These are phyloP conservation scores for Porites lutea DNA, from an alignment of 64 coral and sea anemone species.

Conservation along the genomic window DNA sequence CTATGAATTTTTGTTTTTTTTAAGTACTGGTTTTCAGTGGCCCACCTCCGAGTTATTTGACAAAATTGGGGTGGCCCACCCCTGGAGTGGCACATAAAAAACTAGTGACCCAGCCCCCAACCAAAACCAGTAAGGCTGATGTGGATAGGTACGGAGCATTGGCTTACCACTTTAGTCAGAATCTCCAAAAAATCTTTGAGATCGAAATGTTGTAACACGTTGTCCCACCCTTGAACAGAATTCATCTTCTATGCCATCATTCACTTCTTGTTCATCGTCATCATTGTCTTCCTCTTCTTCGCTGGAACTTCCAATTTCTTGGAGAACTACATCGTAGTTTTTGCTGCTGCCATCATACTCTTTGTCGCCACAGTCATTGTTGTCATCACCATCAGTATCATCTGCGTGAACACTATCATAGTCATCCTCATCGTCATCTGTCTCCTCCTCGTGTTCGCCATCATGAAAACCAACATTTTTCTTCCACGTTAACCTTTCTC, in stretches of 20 bases:
- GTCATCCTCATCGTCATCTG: neutral
- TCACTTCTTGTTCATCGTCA: neutral
- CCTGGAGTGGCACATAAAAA: too few species aligned
- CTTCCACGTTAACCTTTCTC: conserved; percentile 43
- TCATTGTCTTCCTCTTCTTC: conserved; percentile 33
- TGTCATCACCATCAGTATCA: conserved; percentile 44
- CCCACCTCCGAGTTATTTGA: too few species aligned
- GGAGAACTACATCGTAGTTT: conserved; percentile 3
- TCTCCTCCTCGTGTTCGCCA: conserved; percentile 27
- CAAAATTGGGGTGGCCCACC: too few species aligned
- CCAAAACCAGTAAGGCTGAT: too few species aligned
- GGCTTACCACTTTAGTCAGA: conserved; percentile 41
- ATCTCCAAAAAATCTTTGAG: neutral
- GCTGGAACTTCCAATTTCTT: conserved; percentile 62
- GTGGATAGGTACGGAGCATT: too few species aligned
- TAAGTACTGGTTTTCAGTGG: too few species aligned
- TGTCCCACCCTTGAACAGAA: conserved; percentile 59
- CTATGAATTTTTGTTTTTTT: too few species aligned
- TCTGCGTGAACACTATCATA: conserved; percentile 31
- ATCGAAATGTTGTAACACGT: conserved; percentile 61
- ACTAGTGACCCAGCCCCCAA: too few species aligned
- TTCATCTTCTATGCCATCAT: conserved; percentile 43
- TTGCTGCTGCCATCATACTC: too few species aligned
- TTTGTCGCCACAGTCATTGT: too few species aligned
- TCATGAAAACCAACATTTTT: conserved; percentile 59